A percentile compares a stretch with the other conserved stretches of the same genome.
These are phyloP conservation scores for Eolophus roseicapilla DNA, from an alignment of 2,113 vertebrate genomes.

Conservation along the genomic window DNA sequence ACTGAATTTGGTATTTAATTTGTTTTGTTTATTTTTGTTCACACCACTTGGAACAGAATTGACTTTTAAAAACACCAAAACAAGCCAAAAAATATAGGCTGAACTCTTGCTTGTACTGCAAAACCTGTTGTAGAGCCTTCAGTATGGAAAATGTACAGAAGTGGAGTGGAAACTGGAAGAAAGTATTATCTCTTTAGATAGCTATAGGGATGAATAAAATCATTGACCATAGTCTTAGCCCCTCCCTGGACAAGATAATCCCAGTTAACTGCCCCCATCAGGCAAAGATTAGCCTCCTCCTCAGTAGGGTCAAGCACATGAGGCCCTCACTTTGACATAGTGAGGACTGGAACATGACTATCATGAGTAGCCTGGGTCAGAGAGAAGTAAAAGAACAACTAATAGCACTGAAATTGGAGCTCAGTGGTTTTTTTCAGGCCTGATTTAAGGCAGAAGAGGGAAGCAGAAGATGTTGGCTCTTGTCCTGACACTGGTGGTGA, in stretches of 20 bases:
- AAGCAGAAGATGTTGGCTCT: conserved; percentile 22
- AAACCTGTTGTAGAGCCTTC: background rate
- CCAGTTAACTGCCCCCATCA: background rate
- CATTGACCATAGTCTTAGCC: background rate
- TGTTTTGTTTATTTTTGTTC: background rate
- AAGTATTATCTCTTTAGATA: background rate
- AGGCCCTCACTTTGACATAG: background rate
- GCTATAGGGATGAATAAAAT: background rate
- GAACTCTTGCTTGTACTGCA: background rate
- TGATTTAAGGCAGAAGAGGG: background rate
- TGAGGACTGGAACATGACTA: background rate
- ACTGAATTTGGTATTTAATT: background rate
- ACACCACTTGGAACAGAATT: background rate
- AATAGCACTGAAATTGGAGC: background rate
- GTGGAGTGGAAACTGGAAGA: background rate
- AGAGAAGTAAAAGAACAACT: background rate
- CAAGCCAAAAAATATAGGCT: background rate
- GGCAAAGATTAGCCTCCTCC: background rate
- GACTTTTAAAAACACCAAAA: background rate
- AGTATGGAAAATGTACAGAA: background rate
- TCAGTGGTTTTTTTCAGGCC: background rate
- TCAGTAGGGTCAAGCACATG: background rate
- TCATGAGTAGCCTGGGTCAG: background rate
- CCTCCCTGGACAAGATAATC: background rate
- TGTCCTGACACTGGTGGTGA: conserved; percentile 4